phyloP scores from a whole-genome alignment of 2,888 invertebrate species.

The Thymelicus lineola region DNA sequence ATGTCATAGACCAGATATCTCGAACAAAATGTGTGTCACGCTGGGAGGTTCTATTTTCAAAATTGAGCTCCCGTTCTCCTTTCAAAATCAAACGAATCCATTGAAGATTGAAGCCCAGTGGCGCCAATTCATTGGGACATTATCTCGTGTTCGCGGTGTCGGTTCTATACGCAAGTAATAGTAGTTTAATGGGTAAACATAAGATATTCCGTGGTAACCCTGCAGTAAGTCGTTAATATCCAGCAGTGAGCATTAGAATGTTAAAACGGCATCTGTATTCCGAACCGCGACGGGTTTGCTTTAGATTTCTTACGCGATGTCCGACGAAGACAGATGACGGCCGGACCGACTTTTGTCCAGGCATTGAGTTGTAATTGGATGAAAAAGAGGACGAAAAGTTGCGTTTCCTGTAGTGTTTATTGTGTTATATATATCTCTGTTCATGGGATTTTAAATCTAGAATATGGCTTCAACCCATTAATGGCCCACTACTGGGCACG shows the following conservation, averaged over 20 bases:
- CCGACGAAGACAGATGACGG: conserved; percentile 69
- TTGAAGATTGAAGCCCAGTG: too few species aligned
- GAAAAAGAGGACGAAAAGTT: conserved; percentile 1
- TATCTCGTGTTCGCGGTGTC: too few species aligned
- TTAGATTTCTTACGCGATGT: conserved; percentile 65
- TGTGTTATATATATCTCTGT: not conserved
- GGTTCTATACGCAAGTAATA: too few species aligned
- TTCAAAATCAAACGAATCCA: too few species aligned
- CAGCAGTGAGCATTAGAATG: conserved; percentile 43
- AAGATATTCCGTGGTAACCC: conserved; percentile 5
- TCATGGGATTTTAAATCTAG: too few species aligned
- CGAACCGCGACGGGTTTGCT: conserved; percentile 59
- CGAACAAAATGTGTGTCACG: too few species aligned
- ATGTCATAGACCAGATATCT: too few species aligned
- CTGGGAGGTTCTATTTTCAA: too few species aligned
- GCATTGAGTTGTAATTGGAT: conserved; percentile 18
- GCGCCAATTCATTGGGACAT: too few species aligned
- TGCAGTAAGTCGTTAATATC: conserved; percentile 11
- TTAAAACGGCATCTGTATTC: conserved; percentile 77
- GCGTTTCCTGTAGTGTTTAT: not conserved
- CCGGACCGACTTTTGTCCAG: conserved; percentile 31
- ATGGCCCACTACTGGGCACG: too few species aligned
- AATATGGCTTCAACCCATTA: too few species aligned
- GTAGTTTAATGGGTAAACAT: not conserved
- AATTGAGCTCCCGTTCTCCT: too few species aligned